Evolutionary conservation across 2,797 vertebrate genomes (phyloP).

Genomic region (Tapirus indicus): DNA sequence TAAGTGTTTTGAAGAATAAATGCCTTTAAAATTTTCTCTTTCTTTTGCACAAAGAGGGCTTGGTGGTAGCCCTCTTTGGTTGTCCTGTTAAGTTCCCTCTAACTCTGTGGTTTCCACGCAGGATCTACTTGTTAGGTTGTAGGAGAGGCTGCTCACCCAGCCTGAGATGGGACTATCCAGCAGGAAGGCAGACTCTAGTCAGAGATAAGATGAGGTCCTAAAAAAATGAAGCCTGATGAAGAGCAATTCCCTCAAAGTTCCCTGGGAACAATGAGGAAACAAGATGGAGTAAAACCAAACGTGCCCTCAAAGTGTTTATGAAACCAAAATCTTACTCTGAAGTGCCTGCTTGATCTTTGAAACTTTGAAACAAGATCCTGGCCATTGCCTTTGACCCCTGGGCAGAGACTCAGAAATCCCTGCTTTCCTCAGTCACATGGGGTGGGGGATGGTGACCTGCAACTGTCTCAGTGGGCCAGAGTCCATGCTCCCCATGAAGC

Average conservation of each 20-base stretch:
- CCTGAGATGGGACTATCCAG: neutral
- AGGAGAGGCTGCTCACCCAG: neutral
- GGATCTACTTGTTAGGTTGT: neutral
- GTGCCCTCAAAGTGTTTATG: neutral
- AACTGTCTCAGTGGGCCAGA: neutral
- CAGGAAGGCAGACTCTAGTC: neutral
- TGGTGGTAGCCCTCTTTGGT: neutral
- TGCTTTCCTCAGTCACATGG: neutral
- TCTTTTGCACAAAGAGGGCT: neutral
- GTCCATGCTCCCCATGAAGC: neutral
- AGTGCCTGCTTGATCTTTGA: neutral
- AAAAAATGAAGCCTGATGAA: neutral
- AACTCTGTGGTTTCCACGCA: neutral
- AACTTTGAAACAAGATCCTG: neutral
- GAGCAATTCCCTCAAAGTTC: neutral
- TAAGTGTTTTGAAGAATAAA: slow-evolving; percentile 31
- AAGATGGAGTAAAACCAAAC: neutral
- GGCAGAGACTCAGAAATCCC: neutral
- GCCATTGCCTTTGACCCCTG: neutral
- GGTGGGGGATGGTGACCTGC: neutral
- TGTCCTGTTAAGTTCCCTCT: neutral
- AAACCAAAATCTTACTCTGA: neutral
- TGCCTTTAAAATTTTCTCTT: neutral
- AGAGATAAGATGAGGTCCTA: neutral
- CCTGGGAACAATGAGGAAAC: neutral